These are phyloP conservation scores for Tachina lurida DNA, from an alignment of 2,888 invertebrate genomes.

Conservation along the genomic window DNA sequence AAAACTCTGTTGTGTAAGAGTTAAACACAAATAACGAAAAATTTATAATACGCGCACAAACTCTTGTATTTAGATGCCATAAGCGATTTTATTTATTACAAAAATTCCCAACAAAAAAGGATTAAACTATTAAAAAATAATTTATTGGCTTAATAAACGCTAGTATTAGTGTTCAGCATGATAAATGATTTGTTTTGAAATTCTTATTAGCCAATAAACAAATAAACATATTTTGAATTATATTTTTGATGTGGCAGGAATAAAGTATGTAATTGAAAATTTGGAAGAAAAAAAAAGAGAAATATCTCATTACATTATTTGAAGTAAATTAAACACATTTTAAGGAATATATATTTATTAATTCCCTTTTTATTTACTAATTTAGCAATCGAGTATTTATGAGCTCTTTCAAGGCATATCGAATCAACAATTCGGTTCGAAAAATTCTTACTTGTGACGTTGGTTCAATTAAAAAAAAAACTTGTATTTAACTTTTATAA, in stretches of 20 bases:
- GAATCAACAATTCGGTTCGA: background rate
- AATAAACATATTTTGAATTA: constrained; percentile 28
- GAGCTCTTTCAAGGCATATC: background rate
- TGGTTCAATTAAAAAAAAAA: no score
- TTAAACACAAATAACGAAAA: constrained; percentile 37
- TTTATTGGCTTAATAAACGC: constrained; percentile 50
- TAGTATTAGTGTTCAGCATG: constrained; percentile 18
- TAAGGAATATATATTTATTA: no score
- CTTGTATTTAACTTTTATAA: no score
- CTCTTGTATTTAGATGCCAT: background rate
- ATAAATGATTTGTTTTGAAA: constrained; percentile 32
- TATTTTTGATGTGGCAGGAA: background rate
- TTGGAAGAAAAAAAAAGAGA: no score
- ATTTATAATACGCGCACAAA: constrained; percentile 1
- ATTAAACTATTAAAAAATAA: constrained; percentile 57
- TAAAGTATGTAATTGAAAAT: no score
- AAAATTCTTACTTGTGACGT: no score
- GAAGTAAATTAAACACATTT: background rate
- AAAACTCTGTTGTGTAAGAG: constrained; percentile 3
- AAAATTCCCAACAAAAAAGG: constrained; percentile 17
- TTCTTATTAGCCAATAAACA: constrained; percentile 37
- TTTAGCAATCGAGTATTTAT: no score
- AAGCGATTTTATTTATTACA: constrained; percentile 29
- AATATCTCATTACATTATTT: background rate
- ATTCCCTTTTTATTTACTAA: no score